Evolutionary conservation across 2,888 invertebrate genomes (phyloP).

Genomic region (Molorchus minor): DNA sequence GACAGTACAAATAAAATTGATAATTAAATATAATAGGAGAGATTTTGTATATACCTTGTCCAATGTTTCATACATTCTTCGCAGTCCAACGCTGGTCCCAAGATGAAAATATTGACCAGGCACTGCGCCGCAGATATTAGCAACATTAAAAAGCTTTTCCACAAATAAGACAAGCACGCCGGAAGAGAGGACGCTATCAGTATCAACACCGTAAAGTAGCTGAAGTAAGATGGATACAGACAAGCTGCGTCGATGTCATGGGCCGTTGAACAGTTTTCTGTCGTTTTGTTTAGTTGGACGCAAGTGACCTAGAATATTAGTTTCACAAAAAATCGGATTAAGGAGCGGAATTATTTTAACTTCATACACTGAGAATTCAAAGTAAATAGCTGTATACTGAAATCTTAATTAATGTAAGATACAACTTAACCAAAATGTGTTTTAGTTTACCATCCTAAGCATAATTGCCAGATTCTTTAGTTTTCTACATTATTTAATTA

Average conservation of each 20-base stretch:
- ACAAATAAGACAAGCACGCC: constrained; percentile 75
- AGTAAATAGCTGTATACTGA: too few relatives aligned
- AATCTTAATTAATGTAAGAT: too few relatives aligned
- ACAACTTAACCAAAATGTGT: too few relatives aligned
- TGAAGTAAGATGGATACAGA: constrained; percentile 78
- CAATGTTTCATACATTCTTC: constrained; percentile 65
- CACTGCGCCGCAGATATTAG: constrained; percentile 71
- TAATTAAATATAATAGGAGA: too few relatives aligned
- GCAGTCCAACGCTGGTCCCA: constrained; percentile 67
- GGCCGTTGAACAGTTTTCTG: constrained; percentile 54
- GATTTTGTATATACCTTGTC: constrained; percentile 53
- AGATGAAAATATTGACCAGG: constrained; percentile 67
- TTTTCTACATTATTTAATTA: too few relatives aligned
- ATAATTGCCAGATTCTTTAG: too few relatives aligned
- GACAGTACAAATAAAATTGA: too few relatives aligned
- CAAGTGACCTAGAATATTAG: constrained; percentile 52
- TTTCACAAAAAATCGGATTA: too few relatives aligned
- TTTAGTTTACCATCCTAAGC: too few relatives aligned
- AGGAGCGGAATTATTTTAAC: too few relatives aligned
- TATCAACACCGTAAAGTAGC: constrained; percentile 75
- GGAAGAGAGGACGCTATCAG: constrained; percentile 76
- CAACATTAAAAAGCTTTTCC: constrained; percentile 72
- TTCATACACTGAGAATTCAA: too few relatives aligned
- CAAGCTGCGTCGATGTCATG: constrained; percentile 63
- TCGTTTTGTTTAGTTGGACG: constrained; percentile 46